Percentiles rank a stretch among this genome's conserved stretches.
These are phyloP conservation scores for Toxotes jaculatrix DNA, from an alignment of 2,113 vertebrate species.

Conservation along the genomic window DNA sequence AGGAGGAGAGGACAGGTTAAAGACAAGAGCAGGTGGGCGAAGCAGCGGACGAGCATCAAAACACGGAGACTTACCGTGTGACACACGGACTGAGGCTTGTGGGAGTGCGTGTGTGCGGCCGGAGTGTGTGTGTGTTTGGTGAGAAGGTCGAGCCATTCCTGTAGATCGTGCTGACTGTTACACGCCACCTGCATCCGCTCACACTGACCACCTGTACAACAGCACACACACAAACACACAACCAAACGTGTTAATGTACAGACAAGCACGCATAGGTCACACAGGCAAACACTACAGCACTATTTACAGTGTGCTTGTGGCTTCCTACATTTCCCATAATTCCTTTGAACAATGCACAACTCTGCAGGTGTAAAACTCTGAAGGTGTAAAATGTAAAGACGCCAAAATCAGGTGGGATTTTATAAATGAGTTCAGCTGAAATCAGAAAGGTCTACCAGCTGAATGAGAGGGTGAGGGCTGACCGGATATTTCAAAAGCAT, in stretches of 20 bases:
- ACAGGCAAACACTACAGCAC: not conserved
- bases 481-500: constrained; percentile 98
- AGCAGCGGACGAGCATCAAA: not conserved
- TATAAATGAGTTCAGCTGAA: not conserved
- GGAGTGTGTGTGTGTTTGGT: constrained; percentile 89
- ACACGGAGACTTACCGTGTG: constrained; percentile 88
- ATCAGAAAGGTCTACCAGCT: not conserved
- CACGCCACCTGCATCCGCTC: constrained; percentile 94
- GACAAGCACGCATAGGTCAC: not conserved
- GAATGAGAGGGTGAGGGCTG: constrained; percentile 31
- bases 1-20: constrained; percentile 2
- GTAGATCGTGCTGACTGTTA: constrained; percentile 90
- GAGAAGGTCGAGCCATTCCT: constrained; percentile 96
- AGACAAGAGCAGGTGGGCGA: not conserved
- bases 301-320: not conserved
- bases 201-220: constrained; percentile 89
- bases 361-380: not conserved
- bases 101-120: constrained; percentile 80
- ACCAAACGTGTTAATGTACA: not conserved
- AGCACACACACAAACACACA: constrained; percentile 18
- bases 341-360: not conserved
- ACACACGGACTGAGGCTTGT: constrained; percentile 90
- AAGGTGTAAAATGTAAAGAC: not conserved
- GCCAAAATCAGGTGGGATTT: not conserved
- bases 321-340: no score